Evolutionary conservation across 2,888 invertebrate genomes (phyloP), one percentile per base, ranked within the genome.

Genomic region (Synergus itoensis): DNA sequence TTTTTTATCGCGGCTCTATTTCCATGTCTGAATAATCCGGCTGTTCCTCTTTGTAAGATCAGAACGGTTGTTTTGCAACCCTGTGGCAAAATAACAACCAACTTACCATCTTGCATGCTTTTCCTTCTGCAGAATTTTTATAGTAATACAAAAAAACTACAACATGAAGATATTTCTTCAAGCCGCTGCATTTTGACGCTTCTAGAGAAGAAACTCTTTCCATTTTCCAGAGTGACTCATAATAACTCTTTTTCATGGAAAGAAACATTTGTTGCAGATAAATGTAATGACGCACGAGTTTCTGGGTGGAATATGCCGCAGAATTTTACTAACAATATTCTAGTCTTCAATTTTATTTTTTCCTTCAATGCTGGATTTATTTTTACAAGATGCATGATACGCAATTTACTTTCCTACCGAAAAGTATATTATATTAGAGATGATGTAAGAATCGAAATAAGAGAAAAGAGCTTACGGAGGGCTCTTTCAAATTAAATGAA

Each of bases 401-500:
- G 4, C 53, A 8, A 8, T 3, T 53, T n/a, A 48, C 48, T n/a
- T 16, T 5, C 16, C 16, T 48, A 12, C 1, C 16, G 16, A 7
- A 48, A 5, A 53, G n/a, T n/a, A 53, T 8, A 8, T n/a, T 9
- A n/a, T n/a, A n/a, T n/a, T 8, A n/a, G 21, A 60, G 5, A 60
- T n/a, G n/a, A n/a, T n/a, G n/a, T n/a, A n/a, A n/a, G n/a, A n/a
- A n/a, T n/a, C n/a, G n/a, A n/a, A n/a, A n/a, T n/a, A n/a, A 36
- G 28, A 36, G 28, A 7, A n/a, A 73, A 40, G 36, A 73, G 73
- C 73, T 73, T 73, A 73, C 53, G 12, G n/a, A 65, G 53, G 12
- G 40, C 40, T 73, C 53, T 18, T 57, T 48, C 53, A 53, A 53
- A 73, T 73, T 57, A 57, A 28, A 69, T 36, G 48, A 73, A 53